Evolutionary conservation across 1,140 invertebrate genomes (phyloP), one percentile per base, ranked within the genome.

Genomic region (Drosophila punjabiensis): DNA sequence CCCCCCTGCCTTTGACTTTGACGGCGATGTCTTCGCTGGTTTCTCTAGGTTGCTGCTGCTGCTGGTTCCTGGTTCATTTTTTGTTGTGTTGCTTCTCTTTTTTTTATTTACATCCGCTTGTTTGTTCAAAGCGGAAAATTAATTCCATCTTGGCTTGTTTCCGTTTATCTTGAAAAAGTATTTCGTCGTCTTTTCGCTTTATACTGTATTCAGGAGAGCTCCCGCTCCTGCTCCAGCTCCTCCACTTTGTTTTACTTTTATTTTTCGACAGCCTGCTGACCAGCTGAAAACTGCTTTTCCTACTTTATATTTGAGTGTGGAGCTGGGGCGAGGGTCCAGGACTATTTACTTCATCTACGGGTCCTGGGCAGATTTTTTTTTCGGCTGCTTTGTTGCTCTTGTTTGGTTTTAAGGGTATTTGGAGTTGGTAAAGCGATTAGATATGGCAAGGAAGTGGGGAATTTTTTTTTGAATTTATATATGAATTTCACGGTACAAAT

Each of bases 71-170:
- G 61, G 43, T 58, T 66, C 62, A 47, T 48, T 79, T 79, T 69
- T n/a, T 30, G 41, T 20, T 33, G 43, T 64, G 24, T 45, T 52
- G 33, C 10, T 62, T 45, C 33, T 70, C 69, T 66, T 84, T 81
- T 92, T 88, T 92, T 92, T 92, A 92, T 92, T 92, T 92, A 92
- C 90, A 87, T 92, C 90, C 90, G 90, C 90, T 92, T 92, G 90
- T 92, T 92, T 92, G 90, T 92, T 90, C 90, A 90, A 92, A 92
- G 90, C 90, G 90, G 90, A 92, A 92, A 92, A 92, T 92, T 92
- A 92, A 92, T 92, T 92, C 90, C 90, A 92, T 92, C 90, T 92
- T 92, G 86, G 90, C 90, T 92, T 87, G 90, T 92, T 92, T 92
- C 90, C 90, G 90, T 92, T 92, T 92, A 92, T 92, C 90, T 92